Conservation (phyloP, 2,797 vertebrate species). For the Gobio occitaniae region DNA sequence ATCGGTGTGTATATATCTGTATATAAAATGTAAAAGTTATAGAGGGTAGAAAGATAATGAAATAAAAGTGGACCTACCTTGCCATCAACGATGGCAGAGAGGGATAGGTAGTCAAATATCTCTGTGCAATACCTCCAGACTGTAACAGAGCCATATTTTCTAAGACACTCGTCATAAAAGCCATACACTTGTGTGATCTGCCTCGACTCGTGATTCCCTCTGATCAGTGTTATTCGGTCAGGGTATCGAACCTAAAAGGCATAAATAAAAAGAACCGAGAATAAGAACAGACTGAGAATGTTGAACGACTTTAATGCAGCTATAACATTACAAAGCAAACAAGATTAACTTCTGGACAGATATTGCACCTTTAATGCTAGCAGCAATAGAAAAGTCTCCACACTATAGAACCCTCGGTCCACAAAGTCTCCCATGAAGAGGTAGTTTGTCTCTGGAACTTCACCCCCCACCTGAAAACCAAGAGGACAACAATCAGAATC, state of each 20-base stretch:
- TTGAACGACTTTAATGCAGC: neutral
- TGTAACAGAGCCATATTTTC: constrained; percentile 94
- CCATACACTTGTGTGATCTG: constrained; percentile 97
- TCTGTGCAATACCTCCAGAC: constrained; percentile 98
- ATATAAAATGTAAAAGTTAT: neutral
- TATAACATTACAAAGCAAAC: neutral
- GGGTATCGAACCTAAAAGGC: constrained; percentile 88
- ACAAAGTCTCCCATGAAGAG: constrained; percentile 98
- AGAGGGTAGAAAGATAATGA: neutral
- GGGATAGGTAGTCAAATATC: constrained; percentile 96
- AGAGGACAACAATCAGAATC: constrained; percentile 57
- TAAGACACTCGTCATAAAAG: constrained; percentile 94
- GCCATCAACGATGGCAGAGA: constrained; percentile 95
- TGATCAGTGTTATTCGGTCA: constrained; percentile 93
- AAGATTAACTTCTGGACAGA: neutral
- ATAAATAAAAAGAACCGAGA: constrained; percentile 2
- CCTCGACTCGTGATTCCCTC: constrained; percentile 93
- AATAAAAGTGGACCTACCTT: constrained; percentile 79
- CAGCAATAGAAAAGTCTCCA: constrained; percentile 93
- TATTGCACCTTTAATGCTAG: constrained; percentile 88
- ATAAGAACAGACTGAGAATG: neutral
- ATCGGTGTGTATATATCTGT: too few relatives aligned
- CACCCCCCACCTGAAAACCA: constrained; percentile 89
- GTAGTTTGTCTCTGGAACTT: constrained; percentile 97
- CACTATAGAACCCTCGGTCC: constrained; percentile 95